phyloP scores from a whole-genome alignment of 2,888 invertebrate genomes.

The Eurois occulta region DNA sequence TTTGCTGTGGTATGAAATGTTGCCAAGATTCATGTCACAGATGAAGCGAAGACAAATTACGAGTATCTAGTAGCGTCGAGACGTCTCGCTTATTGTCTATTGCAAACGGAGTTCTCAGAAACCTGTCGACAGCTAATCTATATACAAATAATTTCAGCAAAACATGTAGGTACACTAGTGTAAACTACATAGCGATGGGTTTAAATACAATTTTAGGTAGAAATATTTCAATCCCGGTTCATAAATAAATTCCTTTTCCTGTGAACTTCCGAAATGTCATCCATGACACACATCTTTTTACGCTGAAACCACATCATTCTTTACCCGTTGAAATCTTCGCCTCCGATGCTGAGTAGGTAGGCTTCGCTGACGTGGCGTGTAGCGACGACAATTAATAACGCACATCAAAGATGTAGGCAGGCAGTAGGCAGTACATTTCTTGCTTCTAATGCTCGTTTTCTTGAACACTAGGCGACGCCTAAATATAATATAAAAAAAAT shows the following conservation, averaged over 20 bases:
- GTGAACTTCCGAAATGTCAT: not conserved
- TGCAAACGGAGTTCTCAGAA: not conserved
- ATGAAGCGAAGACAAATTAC: constrained; percentile 11
- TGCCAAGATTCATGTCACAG: constrained; percentile 28
- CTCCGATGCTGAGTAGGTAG: constrained; percentile 8
- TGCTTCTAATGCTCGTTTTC: constrained; percentile 40
- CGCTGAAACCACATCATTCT: constrained; percentile 4
- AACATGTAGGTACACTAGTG: not conserved
- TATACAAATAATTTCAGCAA: not conserved
- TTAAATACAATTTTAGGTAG: not conserved
- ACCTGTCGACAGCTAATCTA: not conserved
- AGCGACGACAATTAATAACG: constrained; percentile 62
- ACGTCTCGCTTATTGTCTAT: constrained; percentile 1
- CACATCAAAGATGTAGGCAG: constrained; percentile 52
- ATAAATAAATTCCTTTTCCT: constrained; percentile 18
- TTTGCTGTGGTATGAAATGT: not conserved
- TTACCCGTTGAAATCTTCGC: constrained; percentile 1
- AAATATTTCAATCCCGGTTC: not conserved
- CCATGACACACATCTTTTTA: constrained; percentile 7
- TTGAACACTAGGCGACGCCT: not conserved
- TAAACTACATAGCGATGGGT: not conserved
- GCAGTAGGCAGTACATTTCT: constrained; percentile 48
- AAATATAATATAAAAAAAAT: too few species aligned
- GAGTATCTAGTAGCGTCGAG: not conserved
- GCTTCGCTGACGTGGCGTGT: constrained; percentile 21